These are phyloP conservation scores for Baronia brevicornis DNA, from an alignment of 2,888 invertebrate species.

Conservation along the genomic window DNA sequence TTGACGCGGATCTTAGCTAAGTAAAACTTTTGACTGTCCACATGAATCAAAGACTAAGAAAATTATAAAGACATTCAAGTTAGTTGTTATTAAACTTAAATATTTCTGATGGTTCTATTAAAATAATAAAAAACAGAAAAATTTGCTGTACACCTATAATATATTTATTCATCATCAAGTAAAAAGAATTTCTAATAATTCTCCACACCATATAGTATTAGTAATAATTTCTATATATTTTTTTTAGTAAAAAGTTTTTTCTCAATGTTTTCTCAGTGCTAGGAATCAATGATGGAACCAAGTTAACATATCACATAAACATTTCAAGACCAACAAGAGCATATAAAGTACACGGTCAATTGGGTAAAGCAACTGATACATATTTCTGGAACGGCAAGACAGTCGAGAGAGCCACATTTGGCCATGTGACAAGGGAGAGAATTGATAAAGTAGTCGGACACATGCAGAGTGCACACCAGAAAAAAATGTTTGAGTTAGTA, in stretches of 20 bases:
- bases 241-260: too few relatives aligned
- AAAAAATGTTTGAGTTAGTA: conserved; percentile 88
- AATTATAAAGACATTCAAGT: too few relatives aligned
- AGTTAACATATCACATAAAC: conserved; percentile 71
- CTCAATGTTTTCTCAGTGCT: conserved; percentile 74
- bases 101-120: too few relatives aligned
- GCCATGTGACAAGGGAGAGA: conserved; percentile 80
- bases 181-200: too few relatives aligned
- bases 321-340: conserved; percentile 79
- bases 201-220: too few relatives aligned
- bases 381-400: conserved; percentile 83
- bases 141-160: too few relatives aligned
- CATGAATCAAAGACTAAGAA: too few relatives aligned
- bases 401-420: conserved; percentile 80
- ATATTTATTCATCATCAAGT: too few relatives aligned
- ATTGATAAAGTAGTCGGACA: conserved; percentile 85
- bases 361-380: conserved; percentile 86
- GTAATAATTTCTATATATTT: too few relatives aligned
- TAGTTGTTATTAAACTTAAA: too few relatives aligned
- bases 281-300: conserved; percentile 82
- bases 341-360: conserved; percentile 83
- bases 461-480: conserved; percentile 91
- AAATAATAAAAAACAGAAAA: too few relatives aligned
- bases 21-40: too few relatives aligned
- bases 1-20: neutral